Percentiles rank a stretch among this genome's conserved stretches.
Evolutionary conservation across 1,140 invertebrate species (phyloP).

Genomic region (Papilio polytes): DNA sequence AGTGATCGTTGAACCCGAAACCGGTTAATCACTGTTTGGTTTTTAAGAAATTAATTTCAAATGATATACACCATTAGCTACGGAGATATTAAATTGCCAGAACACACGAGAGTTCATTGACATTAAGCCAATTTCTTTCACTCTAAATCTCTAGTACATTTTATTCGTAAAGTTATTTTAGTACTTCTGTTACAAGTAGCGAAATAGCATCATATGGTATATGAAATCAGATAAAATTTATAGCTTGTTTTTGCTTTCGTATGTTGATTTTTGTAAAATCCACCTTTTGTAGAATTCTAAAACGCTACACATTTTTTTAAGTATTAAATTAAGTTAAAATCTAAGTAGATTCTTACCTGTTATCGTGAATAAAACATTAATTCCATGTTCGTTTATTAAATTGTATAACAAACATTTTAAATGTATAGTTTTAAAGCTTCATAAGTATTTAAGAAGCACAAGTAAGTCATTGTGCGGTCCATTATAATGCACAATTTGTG

Average conservation of each 20-base stretch:
- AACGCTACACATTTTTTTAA: not conserved
- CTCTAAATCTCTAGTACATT: slow-evolving; percentile 32
- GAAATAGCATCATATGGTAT: slow-evolving; percentile 38
- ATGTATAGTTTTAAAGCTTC: slow-evolving; percentile 32
- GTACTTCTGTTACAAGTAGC: slow-evolving; percentile 37
- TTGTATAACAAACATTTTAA: slow-evolving; percentile 14
- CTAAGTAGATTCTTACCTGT: not conserved
- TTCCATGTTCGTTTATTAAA: not conserved
- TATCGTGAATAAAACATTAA: not conserved
- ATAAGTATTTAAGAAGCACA: slow-evolving; percentile 28
- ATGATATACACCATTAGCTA: slow-evolving; percentile 34
- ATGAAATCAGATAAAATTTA: slow-evolving; percentile 33
- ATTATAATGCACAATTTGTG: slow-evolving; percentile 65
- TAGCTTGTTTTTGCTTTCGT: slow-evolving; percentile 17
- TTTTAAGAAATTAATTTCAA: slow-evolving; percentile 36
- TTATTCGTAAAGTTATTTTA: slow-evolving; percentile 40
- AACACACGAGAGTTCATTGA: slow-evolving; percentile 33
- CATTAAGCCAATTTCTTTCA: slow-evolving; percentile 32
- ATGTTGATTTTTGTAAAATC: not conserved
- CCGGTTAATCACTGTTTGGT: slow-evolving; percentile 33
- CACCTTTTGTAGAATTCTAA: not conserved
- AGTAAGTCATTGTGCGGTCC: slow-evolving; percentile 53
- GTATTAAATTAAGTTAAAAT: no score
- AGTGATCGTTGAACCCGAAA: slow-evolving; percentile 15
- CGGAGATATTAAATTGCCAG: slow-evolving; percentile 28